These are phyloP conservation scores for Tribolium castaneum DNA, from an alignment of 1,140 invertebrate species.

Conservation along the genomic window DNA sequence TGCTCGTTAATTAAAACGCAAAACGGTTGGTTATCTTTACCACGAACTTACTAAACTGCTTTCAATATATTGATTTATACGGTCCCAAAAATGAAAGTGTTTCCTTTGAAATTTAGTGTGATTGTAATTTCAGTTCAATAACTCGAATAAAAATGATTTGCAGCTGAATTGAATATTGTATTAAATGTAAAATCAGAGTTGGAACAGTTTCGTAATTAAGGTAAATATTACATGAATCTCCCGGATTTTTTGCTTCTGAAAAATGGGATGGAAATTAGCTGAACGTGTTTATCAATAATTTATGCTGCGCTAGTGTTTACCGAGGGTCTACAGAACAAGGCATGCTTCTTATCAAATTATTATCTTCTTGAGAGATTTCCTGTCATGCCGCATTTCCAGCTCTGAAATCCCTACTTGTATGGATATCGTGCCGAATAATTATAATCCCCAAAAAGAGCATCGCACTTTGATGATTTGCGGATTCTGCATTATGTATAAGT, in stretches of 20 bases:
- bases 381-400: neutral
- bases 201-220: neutral
- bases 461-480: neutral
- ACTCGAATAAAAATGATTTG: neutral
- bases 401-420: neutral
- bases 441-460: too few relatives aligned
- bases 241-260: neutral
- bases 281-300: neutral
- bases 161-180: neutral
- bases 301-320: neutral
- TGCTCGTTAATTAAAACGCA: slow-evolving; percentile 2
- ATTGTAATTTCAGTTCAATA: neutral
- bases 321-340: neutral
- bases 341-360: neutral
- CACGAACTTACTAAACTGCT: neutral
- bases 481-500: neutral
- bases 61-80: neutral
- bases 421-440: neutral
- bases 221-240: neutral
- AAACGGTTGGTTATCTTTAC: neutral
- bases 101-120: neutral
- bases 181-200: too few relatives aligned
- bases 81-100: neutral
- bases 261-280: neutral
- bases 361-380: neutral